Percentiles rank a stretch among this genome's conserved stretches.
These are phyloP conservation scores for Sminthurinus aureus DNA, from an alignment of 2,888 invertebrate species.

Conservation along the genomic window DNA sequence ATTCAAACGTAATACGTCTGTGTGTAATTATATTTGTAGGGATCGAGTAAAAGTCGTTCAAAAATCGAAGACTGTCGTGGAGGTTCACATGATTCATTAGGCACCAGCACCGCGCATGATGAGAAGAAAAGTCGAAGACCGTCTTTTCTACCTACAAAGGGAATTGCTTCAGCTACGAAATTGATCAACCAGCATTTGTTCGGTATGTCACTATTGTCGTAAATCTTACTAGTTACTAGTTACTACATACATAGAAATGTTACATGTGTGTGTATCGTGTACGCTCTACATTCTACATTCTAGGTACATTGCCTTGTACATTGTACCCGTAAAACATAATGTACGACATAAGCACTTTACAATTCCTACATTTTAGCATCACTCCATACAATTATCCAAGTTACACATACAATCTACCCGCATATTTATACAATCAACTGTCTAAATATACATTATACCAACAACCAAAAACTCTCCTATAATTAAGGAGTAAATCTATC, in stretches of 20 bases:
- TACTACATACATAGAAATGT: not conserved
- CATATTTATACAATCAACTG: too few species aligned
- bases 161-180: slow-evolving; percentile 75
- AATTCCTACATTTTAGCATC: too few species aligned
- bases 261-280: not conserved
- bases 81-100: slow-evolving; percentile 47
- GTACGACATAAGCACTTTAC: too few species aligned
- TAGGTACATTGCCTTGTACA: too few species aligned
- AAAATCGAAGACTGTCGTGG: slow-evolving; percentile 46
- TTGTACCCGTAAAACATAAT: not conserved
- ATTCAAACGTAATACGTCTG: too few species aligned
- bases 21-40: not conserved
- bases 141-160: slow-evolving; percentile 71
- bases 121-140: slow-evolving; percentile 62
- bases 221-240: not conserved
- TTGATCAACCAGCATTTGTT: slow-evolving; percentile 78
- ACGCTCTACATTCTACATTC: not conserved
- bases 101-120: slow-evolving; percentile 49
- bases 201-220: slow-evolving; percentile 65
- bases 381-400: too few species aligned
- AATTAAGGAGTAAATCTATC: too few species aligned
- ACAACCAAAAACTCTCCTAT: too few species aligned
- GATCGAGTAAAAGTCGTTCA: slow-evolving; percentile 40
- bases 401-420: too few species aligned
- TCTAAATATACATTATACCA: too few species aligned